These are phyloP conservation scores for Deladenus siricidicola DNA, from an alignment of 2,888 invertebrate genomes.

Conservation along the genomic window DNA sequence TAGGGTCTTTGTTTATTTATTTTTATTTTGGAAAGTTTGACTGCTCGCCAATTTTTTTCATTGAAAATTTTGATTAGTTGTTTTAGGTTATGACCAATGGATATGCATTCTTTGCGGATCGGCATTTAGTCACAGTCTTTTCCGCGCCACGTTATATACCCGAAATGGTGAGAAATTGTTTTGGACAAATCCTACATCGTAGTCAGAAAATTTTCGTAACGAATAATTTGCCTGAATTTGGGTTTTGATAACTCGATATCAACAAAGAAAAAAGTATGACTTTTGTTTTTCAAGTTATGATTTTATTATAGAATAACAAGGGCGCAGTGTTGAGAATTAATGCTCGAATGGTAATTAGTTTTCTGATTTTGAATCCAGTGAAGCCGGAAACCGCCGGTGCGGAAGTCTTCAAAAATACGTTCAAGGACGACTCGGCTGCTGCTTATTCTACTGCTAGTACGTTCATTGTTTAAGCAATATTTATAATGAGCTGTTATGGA, in stretches of 20 bases:
- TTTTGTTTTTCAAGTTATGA: too few relatives aligned
- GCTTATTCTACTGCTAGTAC: not conserved
- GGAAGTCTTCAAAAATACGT: constrained; percentile 11
- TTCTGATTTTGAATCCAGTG: constrained; percentile 17
- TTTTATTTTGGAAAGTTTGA: too few relatives aligned
- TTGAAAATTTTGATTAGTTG: too few relatives aligned
- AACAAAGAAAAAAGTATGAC: too few relatives aligned
- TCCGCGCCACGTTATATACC: constrained; percentile 23
- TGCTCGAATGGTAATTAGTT: constrained; percentile 9
- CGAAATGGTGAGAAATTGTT: constrained; percentile 12
- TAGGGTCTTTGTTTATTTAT: too few relatives aligned
- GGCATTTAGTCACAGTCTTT: constrained; percentile 22
- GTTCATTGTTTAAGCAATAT: too few relatives aligned
- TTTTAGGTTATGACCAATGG: constrained; percentile 29
- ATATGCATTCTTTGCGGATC: constrained; percentile 25
- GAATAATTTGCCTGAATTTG: too few relatives aligned
- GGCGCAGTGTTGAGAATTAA: constrained; percentile 17
- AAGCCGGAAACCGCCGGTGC: constrained; percentile 10
- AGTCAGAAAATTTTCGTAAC: too few relatives aligned
- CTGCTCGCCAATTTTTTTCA: too few relatives aligned
- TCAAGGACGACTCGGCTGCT: constrained; percentile 11
- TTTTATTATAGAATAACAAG: constrained; percentile 21
- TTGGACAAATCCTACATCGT: too few relatives aligned
- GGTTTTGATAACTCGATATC: too few relatives aligned
- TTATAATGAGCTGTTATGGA: too few relatives aligned